Percentiles rank a stretch among this genome's conserved stretches.
Evolutionary conservation across 2,888 invertebrate genomes (phyloP).

Genomic region (Rapana venosa): DNA sequence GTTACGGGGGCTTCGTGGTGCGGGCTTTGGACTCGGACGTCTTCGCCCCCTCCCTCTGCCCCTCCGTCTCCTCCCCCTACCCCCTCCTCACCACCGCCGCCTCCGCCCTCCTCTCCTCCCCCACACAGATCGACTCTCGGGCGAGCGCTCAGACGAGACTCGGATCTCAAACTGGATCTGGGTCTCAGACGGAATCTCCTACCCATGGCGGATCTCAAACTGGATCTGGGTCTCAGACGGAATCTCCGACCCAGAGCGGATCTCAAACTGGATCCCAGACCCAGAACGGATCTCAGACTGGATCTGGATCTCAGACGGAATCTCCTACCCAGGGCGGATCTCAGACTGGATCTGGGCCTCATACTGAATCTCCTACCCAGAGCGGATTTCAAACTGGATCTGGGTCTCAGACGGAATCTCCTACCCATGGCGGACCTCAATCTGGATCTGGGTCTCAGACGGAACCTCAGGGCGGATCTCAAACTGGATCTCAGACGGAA

Average conservation of each 20-base stretch:
- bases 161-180: not conserved
- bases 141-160: not conserved
- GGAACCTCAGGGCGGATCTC: not conserved
- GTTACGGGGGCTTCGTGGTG: slow-evolving; percentile 10
- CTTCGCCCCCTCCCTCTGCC: not conserved
- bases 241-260: not conserved
- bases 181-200: not conserved
- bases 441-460: not conserved
- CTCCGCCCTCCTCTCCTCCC: not conserved
- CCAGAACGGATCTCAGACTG: not conserved
- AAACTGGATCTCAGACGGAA: not conserved
- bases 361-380: not conserved
- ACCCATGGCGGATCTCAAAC: not conserved
- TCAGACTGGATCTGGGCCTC: not conserved
- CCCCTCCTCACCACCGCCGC: slow-evolving; percentile 28
- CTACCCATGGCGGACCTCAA: not conserved
- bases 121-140: not conserved
- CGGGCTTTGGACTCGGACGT: slow-evolving; percentile 25
- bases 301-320: not conserved
- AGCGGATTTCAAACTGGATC: not conserved
- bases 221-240: not conserved
- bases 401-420: not conserved
- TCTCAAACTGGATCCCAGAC: not conserved
- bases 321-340: not conserved
- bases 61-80: slow-evolving; percentile 7